Evolutionary conservation across 2,888 invertebrate species (phyloP).

Genomic region (Macroteleia sp.): DNA sequence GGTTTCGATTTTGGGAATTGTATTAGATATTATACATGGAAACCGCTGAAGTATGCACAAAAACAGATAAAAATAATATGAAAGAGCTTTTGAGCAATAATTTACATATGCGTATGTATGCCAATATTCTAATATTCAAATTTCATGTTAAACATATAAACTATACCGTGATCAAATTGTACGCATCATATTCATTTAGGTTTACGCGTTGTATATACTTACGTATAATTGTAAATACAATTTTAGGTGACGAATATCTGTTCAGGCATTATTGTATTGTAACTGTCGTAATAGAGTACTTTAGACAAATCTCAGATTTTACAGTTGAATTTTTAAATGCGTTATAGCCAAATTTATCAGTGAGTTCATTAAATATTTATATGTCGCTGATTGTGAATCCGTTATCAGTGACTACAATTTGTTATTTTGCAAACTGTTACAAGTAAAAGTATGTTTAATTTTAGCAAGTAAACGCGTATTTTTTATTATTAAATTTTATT

Average conservation of each 20-base stretch:
- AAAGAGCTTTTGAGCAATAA: conserved; percentile 56
- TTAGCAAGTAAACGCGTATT: too few relatives aligned
- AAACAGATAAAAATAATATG: conserved; percentile 41
- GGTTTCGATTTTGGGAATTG: too few relatives aligned
- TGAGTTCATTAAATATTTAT: conserved; percentile 34
- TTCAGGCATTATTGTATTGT: conserved; percentile 39
- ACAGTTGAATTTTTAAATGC: conserved; percentile 17
- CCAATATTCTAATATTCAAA: conserved; percentile 33
- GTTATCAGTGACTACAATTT: conserved; percentile 14
- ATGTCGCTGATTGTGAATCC: conserved; percentile 13
- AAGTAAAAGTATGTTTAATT: too few relatives aligned
- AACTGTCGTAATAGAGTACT: conserved; percentile 35
- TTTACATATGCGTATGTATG: conserved; percentile 25
- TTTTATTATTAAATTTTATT: too few relatives aligned
- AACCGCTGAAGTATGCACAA: conserved; percentile 61
- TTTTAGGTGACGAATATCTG: conserved; percentile 24
- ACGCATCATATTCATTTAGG: conserved; percentile 45
- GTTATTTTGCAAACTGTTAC: conserved; percentile 1
- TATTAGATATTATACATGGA: conserved; percentile 42
- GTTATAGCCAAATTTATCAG: conserved; percentile 30
- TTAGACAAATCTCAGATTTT: conserved; percentile 18
- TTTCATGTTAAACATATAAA: conserved; percentile 43
- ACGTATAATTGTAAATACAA: conserved; percentile 40
- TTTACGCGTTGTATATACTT: conserved; percentile 44
- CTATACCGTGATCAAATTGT: conserved; percentile 33